Conservation (phyloP, 2,888 invertebrate genomes). For the Lycaena phlaeas region DNA sequence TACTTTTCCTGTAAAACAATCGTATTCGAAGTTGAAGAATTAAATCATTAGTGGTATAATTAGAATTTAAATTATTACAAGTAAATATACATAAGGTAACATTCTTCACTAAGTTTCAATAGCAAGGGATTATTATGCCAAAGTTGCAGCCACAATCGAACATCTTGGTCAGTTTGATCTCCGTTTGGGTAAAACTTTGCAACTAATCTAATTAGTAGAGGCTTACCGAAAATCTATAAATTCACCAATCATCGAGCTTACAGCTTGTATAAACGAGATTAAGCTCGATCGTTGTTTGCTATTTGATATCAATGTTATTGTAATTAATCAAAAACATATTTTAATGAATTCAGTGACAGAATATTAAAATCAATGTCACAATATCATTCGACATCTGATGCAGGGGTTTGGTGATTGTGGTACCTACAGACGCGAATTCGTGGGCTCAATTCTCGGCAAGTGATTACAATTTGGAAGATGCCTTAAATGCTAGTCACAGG, state of each 20-base stretch:
- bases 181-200: constrained; percentile 30
- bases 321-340: neutral
- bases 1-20: too few relatives aligned
- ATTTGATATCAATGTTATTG: neutral
- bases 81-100: too few relatives aligned
- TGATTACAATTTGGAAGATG: too few relatives aligned
- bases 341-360: neutral
- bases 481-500: too few relatives aligned
- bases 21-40: too few relatives aligned
- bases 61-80: too few relatives aligned
- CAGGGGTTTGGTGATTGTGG: too few relatives aligned
- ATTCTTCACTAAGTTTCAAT: constrained; percentile 6
- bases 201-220: constrained; percentile 49
- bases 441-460: too few relatives aligned
- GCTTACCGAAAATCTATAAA: constrained; percentile 24
- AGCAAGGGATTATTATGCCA: constrained; percentile 20
- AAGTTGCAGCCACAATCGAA: constrained; percentile 32
- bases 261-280: neutral
- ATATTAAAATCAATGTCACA: neutral
- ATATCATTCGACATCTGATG: too few relatives aligned
- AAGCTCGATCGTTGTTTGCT: neutral
- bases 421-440: too few relatives aligned
- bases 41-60: too few relatives aligned
- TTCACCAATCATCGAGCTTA: neutral
- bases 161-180: constrained; percentile 35